Evolutionary conservation across 2,888 invertebrate genomes (phyloP), one percentile per base, ranked within the genome.

Genomic region (Campoletis raptor): DNA sequence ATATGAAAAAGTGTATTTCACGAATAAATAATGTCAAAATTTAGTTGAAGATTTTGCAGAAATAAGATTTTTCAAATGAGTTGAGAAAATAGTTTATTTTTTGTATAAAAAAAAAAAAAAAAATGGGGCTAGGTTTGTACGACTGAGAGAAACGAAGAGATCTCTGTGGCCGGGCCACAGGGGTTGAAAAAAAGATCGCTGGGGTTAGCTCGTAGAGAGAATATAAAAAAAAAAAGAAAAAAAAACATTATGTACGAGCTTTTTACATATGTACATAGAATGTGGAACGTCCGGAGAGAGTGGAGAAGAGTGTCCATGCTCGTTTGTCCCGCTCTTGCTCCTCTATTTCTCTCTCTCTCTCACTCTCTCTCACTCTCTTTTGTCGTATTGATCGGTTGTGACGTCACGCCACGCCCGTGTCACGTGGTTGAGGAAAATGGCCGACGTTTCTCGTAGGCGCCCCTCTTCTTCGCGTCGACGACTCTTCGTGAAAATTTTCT

Each of bases 401-500:
- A 93, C 93, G 93, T 93, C 92, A 93, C 92, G 92, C 93, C 93
- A 93, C 93, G 93, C 93, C 93, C 93, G 93, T 93, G 90, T 93
- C 94, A 93, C 93, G 93, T 93, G 93, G 91, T 92, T 87, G 87
- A 80, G 89, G 86, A 92, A 92, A 91, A 93, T 92, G 92, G 92
- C 93, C 91, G 92, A 90, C 89, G 83, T 42, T 80, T 42, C 80
- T 79, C 86, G 86, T 85, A 82, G 66, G 84, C 87, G 83, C 88
- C 86, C 88, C 88, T 83, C 86, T 81, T 76, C 83, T 81, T 77
- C 85, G 67, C 74, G 61, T 84, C 81, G 73, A 37, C 64, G 64
- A 42, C 57, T 70, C 76, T 57, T 57, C 61, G 77, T 74, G 69
- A 74, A 87, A 80, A 80, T 81, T 74, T 67, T 24, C 61, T 80